Base-by-base conservation (phyloP, 1,140 invertebrate genomes). In the Drosophila santomea region DNA sequence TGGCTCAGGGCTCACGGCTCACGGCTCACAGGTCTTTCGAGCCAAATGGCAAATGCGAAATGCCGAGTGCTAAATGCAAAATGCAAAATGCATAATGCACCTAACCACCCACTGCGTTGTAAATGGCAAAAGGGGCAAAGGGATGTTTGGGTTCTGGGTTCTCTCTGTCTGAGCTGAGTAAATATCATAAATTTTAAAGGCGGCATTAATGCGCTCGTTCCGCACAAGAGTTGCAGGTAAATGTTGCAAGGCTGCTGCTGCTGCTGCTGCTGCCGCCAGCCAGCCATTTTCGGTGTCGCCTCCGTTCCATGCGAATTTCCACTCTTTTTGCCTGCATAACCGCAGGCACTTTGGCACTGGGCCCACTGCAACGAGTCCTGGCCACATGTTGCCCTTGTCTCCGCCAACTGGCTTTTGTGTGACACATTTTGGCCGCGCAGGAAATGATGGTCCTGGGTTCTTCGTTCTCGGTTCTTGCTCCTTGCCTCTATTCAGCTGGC, bases 161-260 rank as follows among this genome's bases (percentile, higher is more conserved):
- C 41, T 0, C 41, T 0, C 54, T 23, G 60, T 78, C 67, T 78
- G 67, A 20, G 67, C 44, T 58, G 67, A 84, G 84, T 88, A 88
- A 88, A 88, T 88, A 88, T 88, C 84, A 88, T 88, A 88, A 84
- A 88, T 88, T 88, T 88, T 88, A 89, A 80, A 88, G 68, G 54
- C 80, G 69, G 64, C 80, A 82, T 88, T 88, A 88, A 89, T 88
- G 77, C 61, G 73, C 76, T 75, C 61, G 78, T 78, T 78, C 35
- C 25, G 63, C 54, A 23, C 43, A 23, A 54, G 66, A 45, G 56
- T 60, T 50, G 71, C 50, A 74, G 71, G 61, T 67, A 59, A 51
- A 35, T 51, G 48, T 41, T 43, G 54, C 60, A 62, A 61, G 57
- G 62, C 39, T 28, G 25, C 28, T 5, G 28, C 28, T 32, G 28